Percentiles rank a stretch among this genome's conserved stretches.
phyloP scores from a whole-genome alignment of 1,140 invertebrate species.

The Heliconius congener region DNA sequence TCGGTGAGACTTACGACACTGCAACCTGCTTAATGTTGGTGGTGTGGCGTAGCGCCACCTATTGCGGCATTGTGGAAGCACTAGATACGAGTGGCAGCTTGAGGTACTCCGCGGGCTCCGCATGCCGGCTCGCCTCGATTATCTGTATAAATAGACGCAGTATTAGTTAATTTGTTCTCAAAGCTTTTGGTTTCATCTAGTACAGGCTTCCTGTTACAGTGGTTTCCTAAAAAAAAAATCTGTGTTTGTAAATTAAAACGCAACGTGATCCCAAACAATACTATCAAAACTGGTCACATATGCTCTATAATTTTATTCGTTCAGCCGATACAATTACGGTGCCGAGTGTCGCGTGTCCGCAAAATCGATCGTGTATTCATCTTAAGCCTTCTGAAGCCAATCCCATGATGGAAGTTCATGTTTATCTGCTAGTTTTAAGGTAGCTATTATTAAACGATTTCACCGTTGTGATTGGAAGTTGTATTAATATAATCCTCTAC shows the following conservation, averaged over 20 bases:
- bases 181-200: constrained; percentile 12
- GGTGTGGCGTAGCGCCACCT: constrained; percentile 17
- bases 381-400: background rate
- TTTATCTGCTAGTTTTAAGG: constrained; percentile 13
- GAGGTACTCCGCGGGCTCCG: background rate
- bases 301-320: background rate
- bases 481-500: background rate
- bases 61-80: constrained; percentile 8
- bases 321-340: background rate
- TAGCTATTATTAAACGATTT: background rate
- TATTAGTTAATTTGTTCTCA: constrained; percentile 26
- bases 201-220: constrained; percentile 13
- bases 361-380: constrained; percentile 8
- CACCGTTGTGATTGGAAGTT: background rate
- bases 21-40: background rate
- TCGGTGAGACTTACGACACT: background rate
- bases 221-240: background rate
- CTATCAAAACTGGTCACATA: background rate
- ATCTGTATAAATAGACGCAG: constrained; percentile 35
- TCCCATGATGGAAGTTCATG: background rate
- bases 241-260: background rate
- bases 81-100: background rate
- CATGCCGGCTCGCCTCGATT: constrained; percentile 12
- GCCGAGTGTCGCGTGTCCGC: background rate
- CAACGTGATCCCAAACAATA: background rate